Evolutionary conservation across 2,888 invertebrate species (phyloP), one percentile per base, ranked within the genome.

Genomic region (Drosophila infuscata): DNA sequence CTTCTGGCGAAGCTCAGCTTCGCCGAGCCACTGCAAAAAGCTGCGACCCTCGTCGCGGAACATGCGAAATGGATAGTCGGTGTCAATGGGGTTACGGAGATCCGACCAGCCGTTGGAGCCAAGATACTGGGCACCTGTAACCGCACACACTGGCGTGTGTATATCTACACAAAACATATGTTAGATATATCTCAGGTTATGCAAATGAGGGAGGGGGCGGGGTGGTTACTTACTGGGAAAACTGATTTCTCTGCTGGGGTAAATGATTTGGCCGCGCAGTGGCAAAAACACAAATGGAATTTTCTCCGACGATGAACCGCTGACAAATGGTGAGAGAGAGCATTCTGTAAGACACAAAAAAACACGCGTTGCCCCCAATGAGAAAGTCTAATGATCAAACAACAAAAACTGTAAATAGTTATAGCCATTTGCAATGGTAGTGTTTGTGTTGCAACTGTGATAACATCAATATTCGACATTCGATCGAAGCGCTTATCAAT

Each of bases 211-310:
- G n/a, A 32, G 17, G 4, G 11, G n/a, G 35, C 17, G 4, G 17
- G 11, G 11, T 30, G 15, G 46, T 60, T 78, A 86, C 90, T 91
- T 88, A 93, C 93, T 96, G 93, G 96, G 94, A 93, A 98, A 96
- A 86, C 95, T 95, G 91, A 98, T 97, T 94, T 97, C 97, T 87
- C 96, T 96, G 78, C 97, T 97, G 2, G 97, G 97, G 93, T 98
- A 96, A 84, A 98, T 96, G 83, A 98, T 97, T 94, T 97, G 97
- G 51, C 97, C 97, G 91, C 96, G 96, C 76, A 97, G 94, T 25
- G 98, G 98, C 80, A 98, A 94, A 92, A 96, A 97, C 29, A 98
- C 96, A 92, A 97, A 97, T 30, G 98, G 98, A 83, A 98, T 97
- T 91, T 95, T 95, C 92, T 97, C 97, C 64, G 95, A 94, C 53